phyloP scores from a whole-genome alignment of 1,140 invertebrate genomes.

The Drosophila pseudoananassae region DNA sequence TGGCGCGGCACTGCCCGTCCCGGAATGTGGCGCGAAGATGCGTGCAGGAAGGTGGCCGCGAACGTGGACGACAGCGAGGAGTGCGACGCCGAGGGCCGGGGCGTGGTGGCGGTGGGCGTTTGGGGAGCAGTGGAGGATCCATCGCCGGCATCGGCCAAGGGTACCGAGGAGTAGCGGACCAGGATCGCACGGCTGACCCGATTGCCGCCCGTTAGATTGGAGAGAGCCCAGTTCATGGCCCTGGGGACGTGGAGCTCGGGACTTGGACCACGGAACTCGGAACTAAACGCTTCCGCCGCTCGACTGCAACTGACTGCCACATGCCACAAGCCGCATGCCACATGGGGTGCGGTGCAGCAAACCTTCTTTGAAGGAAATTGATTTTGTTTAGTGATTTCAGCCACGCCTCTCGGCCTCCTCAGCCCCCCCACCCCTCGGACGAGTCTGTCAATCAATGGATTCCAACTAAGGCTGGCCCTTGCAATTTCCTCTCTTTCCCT shows the following conservation, averaged over 20 bases:
- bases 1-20: slow-evolving; percentile 72
- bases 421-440: background rate
- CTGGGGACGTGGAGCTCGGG: background rate
- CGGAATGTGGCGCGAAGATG: slow-evolving; percentile 68
- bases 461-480: slow-evolving; percentile 14
- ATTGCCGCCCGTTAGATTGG: slow-evolving; percentile 81
- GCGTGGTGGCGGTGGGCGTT: slow-evolving; percentile 69
- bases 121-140: slow-evolving; percentile 78
- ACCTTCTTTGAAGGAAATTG: slow-evolving; percentile 48
- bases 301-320: slow-evolving; percentile 58
- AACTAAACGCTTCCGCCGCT: slow-evolving; percentile 45
- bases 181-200: slow-evolving; percentile 81
- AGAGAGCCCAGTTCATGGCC: slow-evolving; percentile 83
- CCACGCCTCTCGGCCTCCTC: slow-evolving; percentile 17
- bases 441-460: slow-evolving; percentile 65
- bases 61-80: slow-evolving; percentile 84
- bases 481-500: slow-evolving; percentile 4
- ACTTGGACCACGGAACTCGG: slow-evolving; percentile 7
- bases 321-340: background rate
- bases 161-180: slow-evolving; percentile 81
- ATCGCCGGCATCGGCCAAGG: slow-evolving; percentile 57
- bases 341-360: slow-evolving; percentile 6
- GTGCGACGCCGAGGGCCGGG: slow-evolving; percentile 78
- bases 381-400: slow-evolving; percentile 67
- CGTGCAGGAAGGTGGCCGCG: slow-evolving; percentile 83